Conservation (phyloP, 2,797 vertebrate genomes). For the Aphelocoma californica region DNA sequence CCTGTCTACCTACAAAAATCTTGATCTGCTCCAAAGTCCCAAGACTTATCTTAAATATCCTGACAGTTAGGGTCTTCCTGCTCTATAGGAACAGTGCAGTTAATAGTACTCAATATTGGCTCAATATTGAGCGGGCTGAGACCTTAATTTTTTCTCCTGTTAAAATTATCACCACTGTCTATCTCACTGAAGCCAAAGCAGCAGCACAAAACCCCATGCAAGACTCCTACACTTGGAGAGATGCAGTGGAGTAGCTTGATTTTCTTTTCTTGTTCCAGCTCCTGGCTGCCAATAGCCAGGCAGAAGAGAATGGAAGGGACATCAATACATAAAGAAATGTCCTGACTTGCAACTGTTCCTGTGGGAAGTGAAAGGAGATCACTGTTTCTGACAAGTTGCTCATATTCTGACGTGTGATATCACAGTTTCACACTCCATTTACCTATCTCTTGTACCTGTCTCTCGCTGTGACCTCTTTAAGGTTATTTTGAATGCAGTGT, state of each 20-base stretch:
- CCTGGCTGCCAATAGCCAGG: not conserved
- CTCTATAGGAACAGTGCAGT: not conserved
- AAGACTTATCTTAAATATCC: not conserved
- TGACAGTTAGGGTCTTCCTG: not conserved
- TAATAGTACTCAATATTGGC: not conserved
- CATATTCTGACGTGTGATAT: fast-evolving
- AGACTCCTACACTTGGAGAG: not conserved
- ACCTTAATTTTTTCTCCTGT: not conserved
- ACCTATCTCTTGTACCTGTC: not conserved
- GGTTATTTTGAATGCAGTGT: not conserved
- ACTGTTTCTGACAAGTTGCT: not conserved
- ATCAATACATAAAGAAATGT: not conserved
- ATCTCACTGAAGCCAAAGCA: not conserved
- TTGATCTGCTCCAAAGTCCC: not conserved
- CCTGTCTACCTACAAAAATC: not conserved
- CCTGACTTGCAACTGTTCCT: not conserved
- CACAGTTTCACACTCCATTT: not conserved
- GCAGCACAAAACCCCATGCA: not conserved
- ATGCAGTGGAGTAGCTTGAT: not conserved
- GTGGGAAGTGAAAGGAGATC: not conserved
- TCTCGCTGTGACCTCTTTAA: not conserved
- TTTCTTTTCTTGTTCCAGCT: not conserved
- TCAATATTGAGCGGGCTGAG: not conserved
- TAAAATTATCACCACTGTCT: not conserved
- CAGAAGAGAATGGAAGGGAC: not conserved